Conservation (phyloP, 2,888 invertebrate species). For the Slavum lentiscoides region DNA sequence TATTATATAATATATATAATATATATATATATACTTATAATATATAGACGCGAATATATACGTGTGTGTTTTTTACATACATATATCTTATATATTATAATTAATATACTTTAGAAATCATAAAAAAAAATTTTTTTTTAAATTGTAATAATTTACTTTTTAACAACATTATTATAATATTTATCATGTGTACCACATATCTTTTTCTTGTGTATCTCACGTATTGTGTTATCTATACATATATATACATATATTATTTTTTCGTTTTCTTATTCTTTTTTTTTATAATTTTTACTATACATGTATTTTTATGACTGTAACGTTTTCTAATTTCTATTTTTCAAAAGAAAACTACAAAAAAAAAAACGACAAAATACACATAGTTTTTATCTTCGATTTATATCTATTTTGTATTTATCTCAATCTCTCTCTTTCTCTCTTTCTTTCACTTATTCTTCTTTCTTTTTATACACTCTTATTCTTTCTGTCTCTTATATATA, state of each 20-base stretch:
- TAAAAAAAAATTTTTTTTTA: too few relatives aligned
- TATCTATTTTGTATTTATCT: constrained; percentile 45
- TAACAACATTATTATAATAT: not conserved
- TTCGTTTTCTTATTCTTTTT: constrained; percentile 21
- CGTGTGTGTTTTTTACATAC: too few relatives aligned
- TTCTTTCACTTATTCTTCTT: not conserved
- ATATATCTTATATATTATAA: not conserved
- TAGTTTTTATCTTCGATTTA: constrained; percentile 54
- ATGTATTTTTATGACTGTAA: constrained; percentile 54
- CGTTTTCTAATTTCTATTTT: constrained; percentile 55
- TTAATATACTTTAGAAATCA: constrained; percentile 19
- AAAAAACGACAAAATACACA: constrained; percentile 54
- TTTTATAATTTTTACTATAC: constrained; percentile 28
- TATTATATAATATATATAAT: too few relatives aligned
- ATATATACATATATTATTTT: not conserved
- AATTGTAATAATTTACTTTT: constrained; percentile 21
- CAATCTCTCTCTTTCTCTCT: constrained; percentile 26
- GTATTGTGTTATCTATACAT: not conserved
- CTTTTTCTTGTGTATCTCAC: constrained; percentile 38
- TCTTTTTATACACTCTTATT: not conserved
- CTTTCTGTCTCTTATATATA: too few relatives aligned
- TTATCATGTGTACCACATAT: constrained; percentile 22
- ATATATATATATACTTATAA: not conserved
- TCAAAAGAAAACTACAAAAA: constrained; percentile 40
- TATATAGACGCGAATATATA: too few relatives aligned